phyloP scores from a whole-genome alignment of 2,888 invertebrate species.

The Chymomyza fuscimana region DNA sequence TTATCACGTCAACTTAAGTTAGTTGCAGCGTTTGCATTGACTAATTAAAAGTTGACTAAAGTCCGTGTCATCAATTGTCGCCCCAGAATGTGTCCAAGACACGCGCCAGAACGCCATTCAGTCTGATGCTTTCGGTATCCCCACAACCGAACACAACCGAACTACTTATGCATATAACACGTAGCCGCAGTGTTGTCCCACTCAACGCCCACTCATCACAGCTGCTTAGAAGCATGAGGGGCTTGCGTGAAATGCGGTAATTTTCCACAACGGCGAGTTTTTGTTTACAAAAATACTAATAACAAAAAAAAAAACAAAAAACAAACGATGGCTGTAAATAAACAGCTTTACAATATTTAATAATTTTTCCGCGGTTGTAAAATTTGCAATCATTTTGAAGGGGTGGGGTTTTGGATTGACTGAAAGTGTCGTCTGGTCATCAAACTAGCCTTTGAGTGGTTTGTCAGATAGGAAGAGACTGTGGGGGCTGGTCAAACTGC shows the following conservation, averaged over 20 bases:
- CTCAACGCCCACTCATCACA: constrained; percentile 16
- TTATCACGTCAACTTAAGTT: neutral
- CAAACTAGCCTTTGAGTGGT: too few species aligned
- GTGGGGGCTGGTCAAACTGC: constrained; percentile 27
- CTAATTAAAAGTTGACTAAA: neutral
- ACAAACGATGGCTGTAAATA: neutral
- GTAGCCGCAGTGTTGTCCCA: neutral
- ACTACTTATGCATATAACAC: neutral
- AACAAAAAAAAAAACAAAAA: neutral
- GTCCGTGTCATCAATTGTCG: neutral
- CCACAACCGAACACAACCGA: neutral
- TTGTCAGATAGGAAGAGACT: neutral
- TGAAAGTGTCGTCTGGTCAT: neutral
- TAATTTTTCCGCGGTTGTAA: constrained; percentile 38
- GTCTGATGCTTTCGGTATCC: neutral
- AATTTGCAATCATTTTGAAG: constrained; percentile 9
- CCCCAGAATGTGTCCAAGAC: neutral
- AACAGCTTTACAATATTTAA: constrained; percentile 27
- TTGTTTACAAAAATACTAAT: neutral
- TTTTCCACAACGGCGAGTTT: constrained; percentile 31
- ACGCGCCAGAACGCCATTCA: neutral
- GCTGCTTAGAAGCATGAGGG: constrained; percentile 26
- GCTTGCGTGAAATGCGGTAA: constrained; percentile 35
- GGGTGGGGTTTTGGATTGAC: neutral
- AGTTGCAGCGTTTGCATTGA: neutral